Evolutionary conservation across 2,888 invertebrate species (phyloP).

Genomic region (Escarpia spicata): DNA sequence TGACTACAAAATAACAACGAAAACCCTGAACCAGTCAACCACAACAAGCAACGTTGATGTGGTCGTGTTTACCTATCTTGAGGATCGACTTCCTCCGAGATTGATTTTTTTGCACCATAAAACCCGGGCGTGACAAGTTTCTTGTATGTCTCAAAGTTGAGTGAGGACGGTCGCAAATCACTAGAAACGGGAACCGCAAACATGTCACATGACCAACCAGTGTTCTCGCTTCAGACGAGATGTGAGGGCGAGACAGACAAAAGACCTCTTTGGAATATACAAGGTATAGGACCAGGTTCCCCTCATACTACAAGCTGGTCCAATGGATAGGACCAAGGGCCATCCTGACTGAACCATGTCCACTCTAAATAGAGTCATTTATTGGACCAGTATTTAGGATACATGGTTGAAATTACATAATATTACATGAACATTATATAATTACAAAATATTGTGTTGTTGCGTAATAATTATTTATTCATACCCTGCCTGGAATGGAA

Average conservation of each 20-base stretch:
- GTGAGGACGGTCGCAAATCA: background rate
- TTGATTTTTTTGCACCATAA: conserved; percentile 44
- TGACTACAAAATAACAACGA: background rate
- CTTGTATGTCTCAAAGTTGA: conserved; percentile 52
- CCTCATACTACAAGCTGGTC: background rate
- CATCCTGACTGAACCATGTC: background rate
- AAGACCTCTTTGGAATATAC: background rate
- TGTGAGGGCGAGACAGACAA: background rate
- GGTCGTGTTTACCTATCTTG: conserved; percentile 5
- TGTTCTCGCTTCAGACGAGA: background rate
- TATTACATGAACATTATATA: background rate
- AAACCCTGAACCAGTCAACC: background rate
- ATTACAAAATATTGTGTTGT: no score
- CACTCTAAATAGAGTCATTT: background rate
- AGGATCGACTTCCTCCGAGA: conserved; percentile 4
- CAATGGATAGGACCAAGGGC: background rate
- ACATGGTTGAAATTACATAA: background rate
- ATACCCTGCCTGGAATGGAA: no score
- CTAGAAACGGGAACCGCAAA: background rate
- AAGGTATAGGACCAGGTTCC: background rate
- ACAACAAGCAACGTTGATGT: background rate
- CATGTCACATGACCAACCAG: background rate
- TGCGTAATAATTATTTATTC: no score
- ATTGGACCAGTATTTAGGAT: background rate
- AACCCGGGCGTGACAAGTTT: conserved; percentile 57